A percentile compares a stretch with the other conserved stretches of the same genome.
Conservation (phyloP, 2,888 invertebrate genomes). For the Arge pagana region DNA sequence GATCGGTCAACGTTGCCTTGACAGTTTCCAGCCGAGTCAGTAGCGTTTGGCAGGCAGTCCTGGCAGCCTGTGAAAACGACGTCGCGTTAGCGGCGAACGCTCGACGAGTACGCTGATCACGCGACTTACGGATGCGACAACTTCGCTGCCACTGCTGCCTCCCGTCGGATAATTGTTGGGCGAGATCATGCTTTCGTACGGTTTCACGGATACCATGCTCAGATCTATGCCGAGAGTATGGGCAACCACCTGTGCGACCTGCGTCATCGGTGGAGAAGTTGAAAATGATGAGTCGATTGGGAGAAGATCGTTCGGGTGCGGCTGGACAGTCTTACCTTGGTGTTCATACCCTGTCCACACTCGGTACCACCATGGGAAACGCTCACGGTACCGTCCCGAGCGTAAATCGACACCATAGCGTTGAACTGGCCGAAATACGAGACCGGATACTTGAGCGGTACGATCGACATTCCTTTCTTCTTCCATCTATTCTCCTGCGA, state of each 20-base stretch:
- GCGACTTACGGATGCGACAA: slow-evolving; percentile 58
- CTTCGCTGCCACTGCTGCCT: slow-evolving; percentile 75
- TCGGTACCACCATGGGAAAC: slow-evolving; percentile 75
- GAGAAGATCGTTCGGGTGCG: neutral
- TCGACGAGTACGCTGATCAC: neutral
- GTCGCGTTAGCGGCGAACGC: neutral
- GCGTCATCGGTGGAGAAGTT: slow-evolving; percentile 34
- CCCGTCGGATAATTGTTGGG: slow-evolving; percentile 73
- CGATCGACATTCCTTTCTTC: slow-evolving; percentile 72
- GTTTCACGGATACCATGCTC: slow-evolving; percentile 68
- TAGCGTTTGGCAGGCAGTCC: slow-evolving; percentile 69
- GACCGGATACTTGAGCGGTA: slow-evolving; percentile 72
- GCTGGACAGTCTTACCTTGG: too few relatives aligned
- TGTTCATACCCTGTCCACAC: slow-evolving; percentile 83
- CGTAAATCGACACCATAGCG: slow-evolving; percentile 71
- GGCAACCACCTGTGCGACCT: slow-evolving; percentile 77
- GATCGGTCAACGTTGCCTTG: slow-evolving; percentile 60
- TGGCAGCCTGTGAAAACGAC: slow-evolving; percentile 60
- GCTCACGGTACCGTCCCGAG: slow-evolving; percentile 72
- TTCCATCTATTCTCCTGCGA: slow-evolving; percentile 76
- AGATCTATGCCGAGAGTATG: slow-evolving; percentile 71
- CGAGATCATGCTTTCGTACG: slow-evolving; percentile 67
- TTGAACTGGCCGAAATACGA: slow-evolving; percentile 61
- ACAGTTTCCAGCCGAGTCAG: slow-evolving; percentile 66
- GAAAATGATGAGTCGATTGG: neutral